phyloP scores from a whole-genome alignment of 2,888 invertebrate genomes.

The Parochlus steinenii region DNA sequence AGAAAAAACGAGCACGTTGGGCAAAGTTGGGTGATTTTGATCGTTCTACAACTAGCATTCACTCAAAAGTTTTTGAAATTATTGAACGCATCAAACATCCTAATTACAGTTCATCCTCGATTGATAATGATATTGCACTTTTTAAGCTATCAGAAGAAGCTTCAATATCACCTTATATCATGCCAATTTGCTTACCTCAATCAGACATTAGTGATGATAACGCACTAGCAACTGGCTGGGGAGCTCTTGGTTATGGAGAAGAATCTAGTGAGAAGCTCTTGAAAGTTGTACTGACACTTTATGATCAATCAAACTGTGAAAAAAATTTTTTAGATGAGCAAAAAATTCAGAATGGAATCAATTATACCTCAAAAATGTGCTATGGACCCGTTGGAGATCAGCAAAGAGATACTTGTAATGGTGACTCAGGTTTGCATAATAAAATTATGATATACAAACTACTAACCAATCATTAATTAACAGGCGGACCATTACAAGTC shows the following conservation, averaged over 20 bases:
- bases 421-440: too few species aligned
- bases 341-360: slow-evolving; percentile 11
- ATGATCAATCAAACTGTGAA: too few species aligned
- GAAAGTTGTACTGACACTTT: too few species aligned
- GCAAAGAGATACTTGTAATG: too few species aligned
- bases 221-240: slow-evolving; percentile 5
- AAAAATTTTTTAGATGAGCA: too few species aligned
- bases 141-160: neutral
- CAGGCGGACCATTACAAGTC: too few species aligned
- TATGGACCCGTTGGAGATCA: slow-evolving; percentile 10
- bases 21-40: slow-evolving; percentile 6
- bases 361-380: slow-evolving; percentile 12
- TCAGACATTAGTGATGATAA: neutral
- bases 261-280: too few species aligned
- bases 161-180: neutral
- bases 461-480: too few species aligned
- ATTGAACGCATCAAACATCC: neutral
- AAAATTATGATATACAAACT: too few species aligned
- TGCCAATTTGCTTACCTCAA: slow-evolving; percentile 1
- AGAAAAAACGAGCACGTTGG: slow-evolving; percentile 1
- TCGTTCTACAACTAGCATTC: neutral
- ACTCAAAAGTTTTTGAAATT: neutral
- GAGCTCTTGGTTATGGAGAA: too few species aligned
- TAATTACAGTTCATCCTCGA: neutral
- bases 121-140: slow-evolving; percentile 3